Percentiles rank a stretch among this genome's conserved stretches.
Conservation (phyloP, 2,888 invertebrate species). For the Lampropteryx suffumata region DNA sequence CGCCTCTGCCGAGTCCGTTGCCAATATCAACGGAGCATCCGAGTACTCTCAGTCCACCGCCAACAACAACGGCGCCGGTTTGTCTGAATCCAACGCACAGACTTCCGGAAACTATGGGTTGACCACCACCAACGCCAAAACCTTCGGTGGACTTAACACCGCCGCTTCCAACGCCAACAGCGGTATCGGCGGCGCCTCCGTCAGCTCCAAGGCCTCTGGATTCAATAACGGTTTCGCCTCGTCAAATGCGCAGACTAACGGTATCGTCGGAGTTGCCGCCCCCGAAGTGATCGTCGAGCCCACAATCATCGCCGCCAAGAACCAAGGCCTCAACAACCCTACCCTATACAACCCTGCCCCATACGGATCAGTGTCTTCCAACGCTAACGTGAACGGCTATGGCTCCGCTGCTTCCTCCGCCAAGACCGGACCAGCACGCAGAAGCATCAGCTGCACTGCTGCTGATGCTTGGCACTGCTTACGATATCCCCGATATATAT, state of each 20-base stretch:
- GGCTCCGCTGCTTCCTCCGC: slow-evolving; percentile 52
- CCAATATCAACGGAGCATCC: slow-evolving; percentile 48
- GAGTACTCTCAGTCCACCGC: slow-evolving; percentile 57
- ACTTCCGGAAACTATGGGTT: slow-evolving; percentile 51
- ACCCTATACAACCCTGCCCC: slow-evolving; percentile 40
- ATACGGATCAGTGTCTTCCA: slow-evolving; percentile 53
- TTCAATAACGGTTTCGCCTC: slow-evolving; percentile 51
- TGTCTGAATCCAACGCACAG: slow-evolving; percentile 58
- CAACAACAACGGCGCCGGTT: slow-evolving; percentile 51
- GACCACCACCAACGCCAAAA: slow-evolving; percentile 61
- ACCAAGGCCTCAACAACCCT: slow-evolving; percentile 54
- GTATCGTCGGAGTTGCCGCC: slow-evolving; percentile 35
- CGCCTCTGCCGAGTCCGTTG: slow-evolving; percentile 56
- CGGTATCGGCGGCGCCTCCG: slow-evolving; percentile 39
- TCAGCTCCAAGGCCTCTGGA: slow-evolving; percentile 31
- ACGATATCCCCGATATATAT: slow-evolving; percentile 58
- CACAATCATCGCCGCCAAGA: slow-evolving; percentile 48
- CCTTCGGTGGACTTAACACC: slow-evolving; percentile 49
- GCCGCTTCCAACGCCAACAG: slow-evolving; percentile 62
- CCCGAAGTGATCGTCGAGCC: slow-evolving; percentile 23
- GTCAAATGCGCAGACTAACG: slow-evolving; percentile 51
- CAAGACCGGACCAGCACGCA: slow-evolving; percentile 41
- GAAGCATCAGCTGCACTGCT: slow-evolving; percentile 62
- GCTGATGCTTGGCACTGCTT: slow-evolving; percentile 69
- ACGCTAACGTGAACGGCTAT: slow-evolving; percentile 52